Conservation (phyloP, 2,113 vertebrate genomes). For the Cygnus buccinator region DNA sequence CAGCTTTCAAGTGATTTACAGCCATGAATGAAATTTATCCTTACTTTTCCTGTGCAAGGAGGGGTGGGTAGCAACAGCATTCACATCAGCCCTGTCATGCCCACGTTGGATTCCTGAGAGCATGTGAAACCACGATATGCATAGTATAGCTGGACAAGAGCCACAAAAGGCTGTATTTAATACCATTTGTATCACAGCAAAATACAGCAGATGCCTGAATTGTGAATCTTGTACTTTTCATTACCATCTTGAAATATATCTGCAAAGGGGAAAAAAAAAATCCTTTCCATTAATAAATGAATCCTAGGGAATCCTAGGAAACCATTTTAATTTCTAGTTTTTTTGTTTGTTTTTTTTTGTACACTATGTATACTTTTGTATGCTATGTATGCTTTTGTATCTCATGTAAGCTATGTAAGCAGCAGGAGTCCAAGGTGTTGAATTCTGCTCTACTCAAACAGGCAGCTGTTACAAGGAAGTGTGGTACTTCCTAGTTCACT, state of each 20-base stretch:
- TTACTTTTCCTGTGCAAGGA: not conserved
- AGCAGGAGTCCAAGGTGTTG: not conserved
- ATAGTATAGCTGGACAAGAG: rapidly evolving
- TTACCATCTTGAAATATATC: not conserved
- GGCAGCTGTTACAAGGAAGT: not conserved
- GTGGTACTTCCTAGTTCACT: not conserved
- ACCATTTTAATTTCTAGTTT: not conserved
- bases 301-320: not conserved
- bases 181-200: not conserved
- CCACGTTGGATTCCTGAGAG: not conserved
- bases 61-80: not conserved
- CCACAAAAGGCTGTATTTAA: not conserved
- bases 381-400: too few relatives aligned
- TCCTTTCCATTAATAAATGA: not conserved
- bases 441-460: not conserved
- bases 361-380: too few relatives aligned
- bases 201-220: not conserved
- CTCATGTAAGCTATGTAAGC: not conserved
- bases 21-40: not conserved
- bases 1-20: not conserved
- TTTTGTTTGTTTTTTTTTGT: not conserved
- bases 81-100: not conserved
- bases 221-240: not conserved
- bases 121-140: not conserved
- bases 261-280: not conserved